Evolutionary conservation across 2,888 invertebrate species (phyloP).

Genomic region (Acronicta alni): DNA sequence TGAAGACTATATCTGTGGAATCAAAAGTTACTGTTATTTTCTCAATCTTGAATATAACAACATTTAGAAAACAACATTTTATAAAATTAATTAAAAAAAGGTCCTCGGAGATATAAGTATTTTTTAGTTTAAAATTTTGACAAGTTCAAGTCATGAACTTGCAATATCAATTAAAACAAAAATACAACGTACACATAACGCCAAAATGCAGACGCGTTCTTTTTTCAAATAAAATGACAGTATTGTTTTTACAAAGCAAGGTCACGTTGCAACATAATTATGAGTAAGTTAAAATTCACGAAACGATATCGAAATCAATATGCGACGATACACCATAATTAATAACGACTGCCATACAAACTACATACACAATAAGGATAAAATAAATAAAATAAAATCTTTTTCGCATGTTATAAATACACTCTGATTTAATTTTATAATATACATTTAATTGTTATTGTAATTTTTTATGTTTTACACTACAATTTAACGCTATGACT

Average conservation of each 20-base stretch:
- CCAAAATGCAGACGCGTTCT: constrained; percentile 10
- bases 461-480: constrained; percentile 40
- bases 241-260: constrained; percentile 33
- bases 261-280: constrained; percentile 34
- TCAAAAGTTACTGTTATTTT: too few species aligned
- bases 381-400: constrained; percentile 76
- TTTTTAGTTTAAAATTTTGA: constrained; percentile 7
- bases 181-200: constrained; percentile 15
- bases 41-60: too few species aligned
- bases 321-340: constrained; percentile 36
- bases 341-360: constrained; percentile 40
- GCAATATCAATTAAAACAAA: background rate
- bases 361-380: constrained; percentile 65
- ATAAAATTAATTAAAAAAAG: background rate
- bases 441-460: constrained; percentile 46
- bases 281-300: constrained; percentile 18
- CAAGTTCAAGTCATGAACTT: constrained; percentile 8
- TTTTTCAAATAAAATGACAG: constrained; percentile 13
- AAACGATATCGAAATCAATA: constrained; percentile 37
- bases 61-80: too few species aligned
- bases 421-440: constrained; percentile 69
- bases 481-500: constrained; percentile 58
- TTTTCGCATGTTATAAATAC: constrained; percentile 77
- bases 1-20: too few species aligned
- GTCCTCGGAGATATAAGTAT: constrained; percentile 4